phyloP scores from a whole-genome alignment of 2,888 invertebrate genomes.

The Mythimna impura region DNA sequence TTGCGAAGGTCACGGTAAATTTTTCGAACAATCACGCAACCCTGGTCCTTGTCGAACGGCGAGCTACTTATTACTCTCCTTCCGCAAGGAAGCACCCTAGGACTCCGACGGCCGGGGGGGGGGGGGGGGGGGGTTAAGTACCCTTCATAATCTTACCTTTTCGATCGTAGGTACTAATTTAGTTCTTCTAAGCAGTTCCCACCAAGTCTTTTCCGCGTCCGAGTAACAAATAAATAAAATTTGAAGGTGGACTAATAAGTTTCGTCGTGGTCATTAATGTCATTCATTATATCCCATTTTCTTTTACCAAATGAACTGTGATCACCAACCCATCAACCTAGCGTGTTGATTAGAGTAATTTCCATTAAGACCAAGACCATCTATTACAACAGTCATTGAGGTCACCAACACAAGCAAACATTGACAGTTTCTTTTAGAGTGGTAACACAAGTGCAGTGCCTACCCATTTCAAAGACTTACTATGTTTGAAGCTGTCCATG shows the following conservation, averaged over 20 bases:
- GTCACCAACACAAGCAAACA: conserved; percentile 8
- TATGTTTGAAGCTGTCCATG: background rate
- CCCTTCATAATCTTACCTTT: no score
- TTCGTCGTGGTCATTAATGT: background rate
- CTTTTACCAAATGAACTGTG: conserved; percentile 14
- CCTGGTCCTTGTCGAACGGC: no score
- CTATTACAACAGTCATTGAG: conserved; percentile 24
- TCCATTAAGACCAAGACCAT: background rate
- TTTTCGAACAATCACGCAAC: no score
- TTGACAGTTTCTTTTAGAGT: background rate
- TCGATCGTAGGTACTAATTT: no score
- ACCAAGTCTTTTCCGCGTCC: background rate
- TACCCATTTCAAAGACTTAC: background rate
- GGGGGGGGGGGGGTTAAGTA: no score
- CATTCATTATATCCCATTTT: background rate
- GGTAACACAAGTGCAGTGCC: background rate
- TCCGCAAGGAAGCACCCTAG: no score
- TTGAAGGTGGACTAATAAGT: background rate
- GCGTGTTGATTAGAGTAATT: conserved; percentile 14
- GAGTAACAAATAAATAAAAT: background rate
- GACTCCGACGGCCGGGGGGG: no score
- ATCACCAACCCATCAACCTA: background rate
- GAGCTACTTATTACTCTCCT: no score
- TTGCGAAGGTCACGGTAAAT: no score
- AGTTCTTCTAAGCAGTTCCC: no score